These are phyloP conservation scores for Busseola fusca DNA, from an alignment of 2,888 invertebrate genomes.

Conservation along the genomic window DNA sequence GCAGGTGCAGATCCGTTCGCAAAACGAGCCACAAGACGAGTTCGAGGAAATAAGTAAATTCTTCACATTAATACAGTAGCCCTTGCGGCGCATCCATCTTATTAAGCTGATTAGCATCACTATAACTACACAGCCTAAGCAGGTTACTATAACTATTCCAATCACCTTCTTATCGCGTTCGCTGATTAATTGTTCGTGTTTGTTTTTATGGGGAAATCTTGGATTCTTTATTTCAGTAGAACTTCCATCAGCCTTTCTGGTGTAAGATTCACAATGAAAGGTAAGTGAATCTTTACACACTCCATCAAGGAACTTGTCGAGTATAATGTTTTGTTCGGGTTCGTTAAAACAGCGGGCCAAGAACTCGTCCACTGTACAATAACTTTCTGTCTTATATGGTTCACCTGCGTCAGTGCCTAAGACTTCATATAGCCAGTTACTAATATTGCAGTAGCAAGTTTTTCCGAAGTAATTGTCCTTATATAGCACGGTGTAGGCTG, in stretches of 20 bases:
- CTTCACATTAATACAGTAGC: slow-evolving; percentile 85
- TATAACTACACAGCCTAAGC: slow-evolving; percentile 85
- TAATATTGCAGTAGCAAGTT: slow-evolving; percentile 90
- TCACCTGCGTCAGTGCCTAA: slow-evolving; percentile 79
- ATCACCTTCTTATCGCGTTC: slow-evolving; percentile 82
- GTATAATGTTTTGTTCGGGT: slow-evolving; percentile 90
- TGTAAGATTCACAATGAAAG: slow-evolving; percentile 89
- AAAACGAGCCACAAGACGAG: slow-evolving; percentile 77
- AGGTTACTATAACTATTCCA: slow-evolving; percentile 87
- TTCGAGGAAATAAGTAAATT: slow-evolving; percentile 80
- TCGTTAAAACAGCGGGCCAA: slow-evolving; percentile 91
- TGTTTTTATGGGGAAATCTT: slow-evolving; percentile 82
- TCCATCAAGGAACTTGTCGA: slow-evolving; percentile 90
- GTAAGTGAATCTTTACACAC: slow-evolving; percentile 87
- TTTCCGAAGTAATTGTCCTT: slow-evolving; percentile 90
- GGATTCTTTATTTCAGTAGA: slow-evolving; percentile 82
- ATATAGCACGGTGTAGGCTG: slow-evolving; percentile 84
- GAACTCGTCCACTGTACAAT: slow-evolving; percentile 89
- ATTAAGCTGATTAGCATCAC: slow-evolving; percentile 88
- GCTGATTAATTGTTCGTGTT: slow-evolving; percentile 67
- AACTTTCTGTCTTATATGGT: slow-evolving; percentile 87
- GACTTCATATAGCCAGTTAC: slow-evolving; percentile 87
- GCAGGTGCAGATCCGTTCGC: slow-evolving; percentile 79
- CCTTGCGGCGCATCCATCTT: slow-evolving; percentile 89
- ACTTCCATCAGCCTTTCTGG: slow-evolving; percentile 73